A percentile compares a stretch with the other conserved stretches of the same genome.
These are phyloP conservation scores for Halocaridina rubra DNA, from an alignment of 2,888 invertebrate species.

Conservation along the genomic window DNA sequence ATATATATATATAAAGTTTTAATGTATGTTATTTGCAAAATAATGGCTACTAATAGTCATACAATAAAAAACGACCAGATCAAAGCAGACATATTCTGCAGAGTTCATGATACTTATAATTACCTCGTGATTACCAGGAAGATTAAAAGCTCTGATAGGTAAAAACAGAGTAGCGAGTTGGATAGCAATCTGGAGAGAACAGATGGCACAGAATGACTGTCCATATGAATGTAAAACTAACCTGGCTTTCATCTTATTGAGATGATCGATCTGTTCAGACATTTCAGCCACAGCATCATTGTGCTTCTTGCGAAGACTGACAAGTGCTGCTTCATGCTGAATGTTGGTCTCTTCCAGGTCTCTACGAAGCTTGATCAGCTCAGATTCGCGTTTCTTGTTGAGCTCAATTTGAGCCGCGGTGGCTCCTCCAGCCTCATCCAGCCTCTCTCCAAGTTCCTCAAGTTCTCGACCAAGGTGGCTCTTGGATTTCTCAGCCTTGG, in stretches of 20 bases:
- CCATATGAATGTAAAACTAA: conserved; percentile 71
- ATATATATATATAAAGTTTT: too few relatives aligned
- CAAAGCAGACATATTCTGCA: neutral
- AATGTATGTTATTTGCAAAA: too few relatives aligned
- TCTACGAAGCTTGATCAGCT: conserved; percentile 96
- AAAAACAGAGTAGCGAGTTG: neutral
- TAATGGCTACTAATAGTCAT: too few relatives aligned
- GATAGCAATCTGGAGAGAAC: neutral
- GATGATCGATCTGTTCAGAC: conserved; percentile 99
- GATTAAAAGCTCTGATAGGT: neutral
- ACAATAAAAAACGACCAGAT: too few relatives aligned
- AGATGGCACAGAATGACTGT: neutral
- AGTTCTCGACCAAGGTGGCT: conserved; percentile 96
- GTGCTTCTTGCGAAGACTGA: conserved; percentile 99
- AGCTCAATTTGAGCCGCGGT: conserved; percentile 99
- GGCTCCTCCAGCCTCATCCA: conserved; percentile 99
- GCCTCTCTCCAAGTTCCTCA: conserved; percentile 94
- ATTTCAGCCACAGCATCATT: conserved; percentile 99
- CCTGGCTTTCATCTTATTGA: conserved; percentile 99
- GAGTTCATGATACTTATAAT: neutral
- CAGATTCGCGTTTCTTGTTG: conserved; percentile 99
- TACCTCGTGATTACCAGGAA: neutral
- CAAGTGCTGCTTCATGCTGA: conserved; percentile 96
- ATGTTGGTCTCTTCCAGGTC: conserved; percentile 99
- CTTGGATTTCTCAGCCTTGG: conserved; percentile 85